Base-by-base conservation (phyloP, 2,888 invertebrate species). In the Drosophila ochracea region DNA sequence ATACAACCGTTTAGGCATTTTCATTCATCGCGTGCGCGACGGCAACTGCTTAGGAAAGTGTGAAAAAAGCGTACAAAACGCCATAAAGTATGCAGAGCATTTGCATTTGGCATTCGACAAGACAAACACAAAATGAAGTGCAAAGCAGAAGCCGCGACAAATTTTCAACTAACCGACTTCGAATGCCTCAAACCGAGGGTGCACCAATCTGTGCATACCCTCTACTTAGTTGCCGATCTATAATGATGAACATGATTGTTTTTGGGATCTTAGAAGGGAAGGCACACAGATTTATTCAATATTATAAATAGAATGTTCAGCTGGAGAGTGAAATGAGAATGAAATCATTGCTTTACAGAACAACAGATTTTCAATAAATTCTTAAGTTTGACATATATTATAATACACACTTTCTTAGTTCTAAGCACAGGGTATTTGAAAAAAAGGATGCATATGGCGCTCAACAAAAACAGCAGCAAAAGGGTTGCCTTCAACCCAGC, bases 61-160 rank as follows among this genome's bases (percentile, higher is more conserved):
- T 80, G 81, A 84, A 84, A 89, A 89, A 80, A 82, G 84, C 88
- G 90, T 88, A 76, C 76, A 87, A 82, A 85, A 79, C 83, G 89
- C 82, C 82, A 80, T 89, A 91, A 92, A 91, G 90, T 92, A 92
- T 92, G 91, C 90, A 91, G 84, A 92, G 91, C 92, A 92, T 92
- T 91, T 91, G 91, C 91, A 92, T 92, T 92, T 91, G 89, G 84
- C 90, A 91, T 91, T 88, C 84, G 86, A 90, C 83, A 91, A 90
- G 81, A 83, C 87, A 88, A 87, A 89, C 78, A 89, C 80, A 90
- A 85, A 91, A 90, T 88, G 88, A 90, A 88, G 89, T 89, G 86
- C 81, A 75, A 81, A 82, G 78, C 69, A 75, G 75, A 78, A 90
- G 82, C 78, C 76, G 89, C 80, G 89, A 80, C 88, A 87, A 89